These are phyloP conservation scores for Melinaea menophilus DNA, from an alignment of 2,888 invertebrate genomes.

Conservation along the genomic window DNA sequence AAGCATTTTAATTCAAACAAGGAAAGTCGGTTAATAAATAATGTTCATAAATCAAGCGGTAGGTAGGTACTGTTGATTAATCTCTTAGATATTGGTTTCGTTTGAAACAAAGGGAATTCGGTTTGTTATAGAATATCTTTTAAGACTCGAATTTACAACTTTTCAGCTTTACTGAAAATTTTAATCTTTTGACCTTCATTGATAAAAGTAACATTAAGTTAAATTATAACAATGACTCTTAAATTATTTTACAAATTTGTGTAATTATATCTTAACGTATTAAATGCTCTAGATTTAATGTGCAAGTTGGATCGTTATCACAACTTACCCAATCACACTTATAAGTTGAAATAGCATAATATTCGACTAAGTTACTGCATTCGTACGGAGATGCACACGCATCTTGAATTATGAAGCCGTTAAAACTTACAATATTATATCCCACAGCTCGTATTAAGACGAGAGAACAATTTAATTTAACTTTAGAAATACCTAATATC, in stretches of 20 bases:
- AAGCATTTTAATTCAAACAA: conserved; percentile 53
- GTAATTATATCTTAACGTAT: too few relatives aligned
- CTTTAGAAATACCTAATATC: conserved; percentile 22
- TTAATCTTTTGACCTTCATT: too few relatives aligned
- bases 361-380: conserved; percentile 10
- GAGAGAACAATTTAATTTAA: conserved; percentile 29
- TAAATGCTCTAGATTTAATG: neutral
- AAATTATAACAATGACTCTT: too few relatives aligned
- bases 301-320: conserved; percentile 4
- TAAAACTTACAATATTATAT: conserved; percentile 28
- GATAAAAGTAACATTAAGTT: too few relatives aligned
- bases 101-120: conserved; percentile 23
- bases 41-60: conserved; percentile 52
- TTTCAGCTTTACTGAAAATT: neutral
- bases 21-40: conserved; percentile 54
- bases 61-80: conserved; percentile 37
- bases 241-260: too few relatives aligned
- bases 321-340: neutral
- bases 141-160: neutral
- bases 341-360: conserved; percentile 12
- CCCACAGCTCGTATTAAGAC: conserved; percentile 18
- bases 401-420: conserved; percentile 23
- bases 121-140: conserved; percentile 12
- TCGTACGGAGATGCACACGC: conserved; percentile 16
- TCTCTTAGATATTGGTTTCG: conserved; percentile 40